Evolutionary conservation across 2,113 vertebrate genomes (phyloP), one percentile per base, ranked within the genome.

Genomic region (Tinamus guttatus): DNA sequence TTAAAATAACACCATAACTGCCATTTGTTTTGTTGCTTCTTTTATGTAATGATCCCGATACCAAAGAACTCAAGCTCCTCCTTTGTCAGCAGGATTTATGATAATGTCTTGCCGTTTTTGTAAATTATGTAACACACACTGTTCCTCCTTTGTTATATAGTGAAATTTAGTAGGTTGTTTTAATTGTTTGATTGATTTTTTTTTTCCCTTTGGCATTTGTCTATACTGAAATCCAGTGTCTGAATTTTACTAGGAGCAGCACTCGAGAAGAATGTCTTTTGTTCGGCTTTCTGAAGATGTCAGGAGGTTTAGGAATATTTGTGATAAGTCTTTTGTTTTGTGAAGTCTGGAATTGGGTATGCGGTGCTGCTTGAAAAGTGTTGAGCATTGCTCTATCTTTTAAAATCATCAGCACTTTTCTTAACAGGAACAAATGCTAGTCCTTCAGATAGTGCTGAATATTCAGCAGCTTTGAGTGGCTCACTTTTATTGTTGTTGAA

Each of bases 151-250:
- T 96, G 84, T 97, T 97, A 73, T 93, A 89, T 49, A 81, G 77
- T 95, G 94, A 98, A 98, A 98, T 98, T 96, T 97, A 97, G 95
- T 94, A 97, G 94, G 92, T 93, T 95, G 93, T 95, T 97, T 95
- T 98, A 98, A 97, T 97, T 98, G 95, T 97, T 96, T 97, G 96
- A 97, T 97, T 96, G 95, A 97, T 98, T 47, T 47, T 49, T 49
- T 98, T 96, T 96, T 94, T 87, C 5, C 82, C 36, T 87, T 92
- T 97, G 90, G 75, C 82, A 96, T 97, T 97, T 97, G 71, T 94
- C 96, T 97, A 70, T 63, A 75, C 83, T 98, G 89, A 71, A 92
- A 91, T 90, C 59, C 85, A 74, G 41, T 69, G 38, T 93, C 92
- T 96, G 85, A 94, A 96, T 96, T 95, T 97, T 89, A 85, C 75